These are phyloP conservation scores for Florisuga fusca DNA, from an alignment of 2,797 vertebrate species.

Conservation along the genomic window DNA sequence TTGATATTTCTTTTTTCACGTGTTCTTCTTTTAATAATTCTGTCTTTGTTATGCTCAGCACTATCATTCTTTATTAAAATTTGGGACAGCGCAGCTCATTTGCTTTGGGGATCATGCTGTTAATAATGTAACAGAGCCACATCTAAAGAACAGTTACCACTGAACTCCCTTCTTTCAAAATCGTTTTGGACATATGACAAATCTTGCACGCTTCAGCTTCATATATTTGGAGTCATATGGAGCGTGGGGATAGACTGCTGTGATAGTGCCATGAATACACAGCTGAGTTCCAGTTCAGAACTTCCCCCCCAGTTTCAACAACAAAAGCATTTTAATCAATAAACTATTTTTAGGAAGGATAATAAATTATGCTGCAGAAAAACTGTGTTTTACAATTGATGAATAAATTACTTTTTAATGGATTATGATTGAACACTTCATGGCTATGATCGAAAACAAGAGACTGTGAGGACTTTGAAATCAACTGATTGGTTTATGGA, in stretches of 20 bases:
- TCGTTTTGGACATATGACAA: background rate
- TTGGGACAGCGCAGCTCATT: background rate
- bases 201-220: background rate
- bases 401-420: background rate
- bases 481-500: background rate
- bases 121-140: slow-evolving; percentile 29
- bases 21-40: background rate
- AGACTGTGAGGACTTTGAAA: background rate
- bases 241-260: background rate
- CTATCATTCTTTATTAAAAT: background rate
- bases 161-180: background rate
- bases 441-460: background rate
- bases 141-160: background rate
- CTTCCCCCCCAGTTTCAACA: background rate
- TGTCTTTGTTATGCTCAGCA: background rate
- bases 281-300: background rate
- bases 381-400: background rate
- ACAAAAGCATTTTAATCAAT: background rate
- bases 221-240: accelerated
- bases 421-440: accelerated
- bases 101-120: slow-evolving; percentile 10
- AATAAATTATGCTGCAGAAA: background rate
- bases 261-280: background rate
- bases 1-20: background rate
- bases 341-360: background rate